phyloP scores from a whole-genome alignment of 2,797 vertebrate species.

The Coregonus sp. region DNA sequence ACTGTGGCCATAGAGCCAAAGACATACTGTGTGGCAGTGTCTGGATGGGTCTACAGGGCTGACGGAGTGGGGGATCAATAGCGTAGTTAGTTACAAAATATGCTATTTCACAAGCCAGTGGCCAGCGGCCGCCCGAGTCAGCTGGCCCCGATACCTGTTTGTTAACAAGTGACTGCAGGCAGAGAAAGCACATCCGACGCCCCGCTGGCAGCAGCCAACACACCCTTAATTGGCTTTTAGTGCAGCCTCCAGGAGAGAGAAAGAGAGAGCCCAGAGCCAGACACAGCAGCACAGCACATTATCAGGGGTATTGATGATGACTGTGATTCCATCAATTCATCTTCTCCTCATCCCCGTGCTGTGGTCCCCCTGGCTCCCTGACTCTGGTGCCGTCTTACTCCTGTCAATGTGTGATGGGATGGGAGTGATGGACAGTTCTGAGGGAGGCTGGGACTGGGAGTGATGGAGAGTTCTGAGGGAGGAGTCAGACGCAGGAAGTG shows the following conservation, averaged over 20 bases:
- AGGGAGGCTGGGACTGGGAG: conserved; percentile 30
- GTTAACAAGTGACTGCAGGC: conserved; percentile 90
- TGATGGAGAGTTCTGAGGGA: neutral
- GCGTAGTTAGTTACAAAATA: conserved; percentile 91
- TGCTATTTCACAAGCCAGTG: conserved; percentile 97
- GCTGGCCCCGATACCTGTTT: conserved; percentile 77
- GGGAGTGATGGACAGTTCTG: neutral
- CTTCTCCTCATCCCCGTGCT: conserved; percentile 28
- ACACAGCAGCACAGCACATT: conserved; percentile 59
- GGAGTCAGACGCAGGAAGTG: too few relatives aligned
- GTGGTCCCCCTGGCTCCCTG: neutral
- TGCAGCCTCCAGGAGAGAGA: conserved; percentile 60
- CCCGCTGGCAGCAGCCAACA: conserved; percentile 70
- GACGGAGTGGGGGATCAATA: conserved; percentile 86
- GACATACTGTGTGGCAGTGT: conserved; percentile 20
- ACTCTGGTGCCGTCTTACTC: conserved; percentile 26
- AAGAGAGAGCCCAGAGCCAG: conserved; percentile 64
- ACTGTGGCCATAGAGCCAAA: neutral
- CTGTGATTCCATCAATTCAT: conserved; percentile 65
- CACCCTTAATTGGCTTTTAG: conserved; percentile 73
- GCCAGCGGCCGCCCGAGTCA: conserved; percentile 75
- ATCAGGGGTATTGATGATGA: conserved; percentile 63
- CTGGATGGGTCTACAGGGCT: conserved; percentile 5
- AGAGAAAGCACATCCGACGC: conserved; percentile 80
- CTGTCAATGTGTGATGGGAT: conserved; percentile 27